phyloP scores from a whole-genome alignment of 2,797 vertebrate species.

The Pangasius larnaudii region DNA sequence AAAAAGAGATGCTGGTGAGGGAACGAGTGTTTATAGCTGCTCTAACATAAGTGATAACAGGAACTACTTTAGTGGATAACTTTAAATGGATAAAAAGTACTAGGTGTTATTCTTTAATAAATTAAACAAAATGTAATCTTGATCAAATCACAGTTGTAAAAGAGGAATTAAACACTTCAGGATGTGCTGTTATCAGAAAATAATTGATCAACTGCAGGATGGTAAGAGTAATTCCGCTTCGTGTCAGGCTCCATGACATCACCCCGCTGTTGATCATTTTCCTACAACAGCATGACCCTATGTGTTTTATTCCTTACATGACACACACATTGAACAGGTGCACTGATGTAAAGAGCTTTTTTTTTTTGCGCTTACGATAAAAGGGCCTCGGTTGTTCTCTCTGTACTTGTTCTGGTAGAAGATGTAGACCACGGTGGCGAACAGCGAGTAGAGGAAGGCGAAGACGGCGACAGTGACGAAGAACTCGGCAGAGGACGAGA shows the following conservation, averaged over 20 bases:
- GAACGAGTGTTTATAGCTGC: not conserved
- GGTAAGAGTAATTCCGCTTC: not conserved
- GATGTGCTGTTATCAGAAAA: not conserved
- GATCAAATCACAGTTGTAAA: not conserved
- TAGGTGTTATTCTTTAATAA: not conserved
- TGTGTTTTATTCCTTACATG: not conserved
- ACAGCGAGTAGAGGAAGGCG: conserved; percentile 93
- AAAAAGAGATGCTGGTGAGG: not conserved
- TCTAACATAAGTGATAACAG: not conserved
- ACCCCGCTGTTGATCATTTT: not conserved
- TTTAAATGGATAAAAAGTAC: not conserved
- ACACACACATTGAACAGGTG: not conserved
- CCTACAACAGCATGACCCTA: not conserved
- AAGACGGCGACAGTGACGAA: conserved; percentile 96
- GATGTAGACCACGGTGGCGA: conserved; percentile 90
- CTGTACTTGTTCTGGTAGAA: conserved; percentile 96
- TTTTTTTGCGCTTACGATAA: conserved; percentile 85
- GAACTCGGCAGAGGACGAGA: conserved; percentile 95
- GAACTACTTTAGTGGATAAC: not conserved
- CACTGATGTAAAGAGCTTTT: not conserved
- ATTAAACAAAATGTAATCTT: not conserved
- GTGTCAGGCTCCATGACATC: not conserved
- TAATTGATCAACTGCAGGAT: not conserved
- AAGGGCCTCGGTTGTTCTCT: conserved; percentile 91
- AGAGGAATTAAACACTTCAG: not conserved